Evolutionary conservation across 2,888 invertebrate species (phyloP).

Genomic region (Amphipoea lucens): DNA sequence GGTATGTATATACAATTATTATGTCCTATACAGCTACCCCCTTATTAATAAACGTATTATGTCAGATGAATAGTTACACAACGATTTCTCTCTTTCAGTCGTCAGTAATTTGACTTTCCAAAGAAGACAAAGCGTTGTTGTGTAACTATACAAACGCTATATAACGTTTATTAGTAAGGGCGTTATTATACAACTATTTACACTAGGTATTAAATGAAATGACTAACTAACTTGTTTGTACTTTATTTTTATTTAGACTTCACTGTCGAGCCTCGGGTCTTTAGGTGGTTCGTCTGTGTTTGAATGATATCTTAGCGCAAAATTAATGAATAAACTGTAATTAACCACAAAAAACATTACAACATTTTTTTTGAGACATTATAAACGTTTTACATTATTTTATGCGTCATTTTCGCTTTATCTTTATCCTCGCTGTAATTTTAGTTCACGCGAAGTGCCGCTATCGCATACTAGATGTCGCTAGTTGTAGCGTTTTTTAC

Average conservation of each 20-base stretch:
- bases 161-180: too few species aligned
- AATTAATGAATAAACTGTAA: neutral
- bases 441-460: slow-evolving; percentile 66
- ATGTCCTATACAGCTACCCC: neutral
- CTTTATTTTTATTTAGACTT: neutral
- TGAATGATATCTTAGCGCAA: neutral
- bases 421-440: neutral
- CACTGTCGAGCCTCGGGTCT: neutral
- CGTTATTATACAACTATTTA: neutral
- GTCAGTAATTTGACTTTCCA: too few species aligned
- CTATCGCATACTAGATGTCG: slow-evolving; percentile 83
- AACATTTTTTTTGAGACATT: neutral
- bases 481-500: slow-evolving; percentile 66
- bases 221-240: neutral
- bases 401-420: neutral
- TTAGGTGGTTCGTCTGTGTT: neutral
- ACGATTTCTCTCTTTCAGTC: too few species aligned
- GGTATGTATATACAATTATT: neutral
- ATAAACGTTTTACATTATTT: neutral
- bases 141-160: too few species aligned
- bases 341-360: neutral
- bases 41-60: too few species aligned
- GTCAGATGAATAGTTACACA: too few species aligned
- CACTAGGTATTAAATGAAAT: neutral
- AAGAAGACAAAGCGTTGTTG: too few species aligned